Evolutionary conservation across 2,888 invertebrate species (phyloP), one percentile per base, ranked within the genome.

Genomic region (Leptinotarsa juncta): DNA sequence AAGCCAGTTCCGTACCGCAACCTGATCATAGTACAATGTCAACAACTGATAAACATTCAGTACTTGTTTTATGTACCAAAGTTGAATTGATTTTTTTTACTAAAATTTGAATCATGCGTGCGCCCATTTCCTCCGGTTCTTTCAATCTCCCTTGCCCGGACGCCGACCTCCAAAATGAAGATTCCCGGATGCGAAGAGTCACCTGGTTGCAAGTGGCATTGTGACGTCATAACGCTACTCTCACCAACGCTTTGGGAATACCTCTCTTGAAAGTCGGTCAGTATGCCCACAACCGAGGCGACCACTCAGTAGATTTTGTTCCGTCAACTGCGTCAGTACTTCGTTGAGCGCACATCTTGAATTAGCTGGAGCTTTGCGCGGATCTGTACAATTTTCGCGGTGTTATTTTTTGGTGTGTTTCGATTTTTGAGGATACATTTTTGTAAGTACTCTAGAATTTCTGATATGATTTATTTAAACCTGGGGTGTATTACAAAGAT

Each of bases 261-360:
- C 82, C 83, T 82, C 80, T 80, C 80, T 81, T 79, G 84, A 86
- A 86, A 86, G 85, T 86, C 85, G 85, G 85, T 85, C 85, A 86
- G 83, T 85, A 81, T 85, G 84, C 82, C 82, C 80, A 77, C 77
- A 77, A 77, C 73, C 77, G 77, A 71, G 72, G 78, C 65, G 69
- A 48, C 55, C 15, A 3, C 53, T 72, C 71, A 78, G 77, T 79
- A 72, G 69, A 74, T 77, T 72, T 76, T 65, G 57, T 72, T 70
- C 74, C 76, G 70, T 50, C 71, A 75, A 65, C 42, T 51, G 65
- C 71, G 72, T 72, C 71, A 48, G 26, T 49, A 16, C 72, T 71
- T 57, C 67, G 57, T 62, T 67, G 70, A 60, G 50, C 75, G 72
- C 75, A 60, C 66, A 69, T 18, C 23, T 26, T 57, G 53, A 65